phyloP scores from a whole-genome alignment of 2,888 invertebrate species.

The Abscondita cerata region DNA sequence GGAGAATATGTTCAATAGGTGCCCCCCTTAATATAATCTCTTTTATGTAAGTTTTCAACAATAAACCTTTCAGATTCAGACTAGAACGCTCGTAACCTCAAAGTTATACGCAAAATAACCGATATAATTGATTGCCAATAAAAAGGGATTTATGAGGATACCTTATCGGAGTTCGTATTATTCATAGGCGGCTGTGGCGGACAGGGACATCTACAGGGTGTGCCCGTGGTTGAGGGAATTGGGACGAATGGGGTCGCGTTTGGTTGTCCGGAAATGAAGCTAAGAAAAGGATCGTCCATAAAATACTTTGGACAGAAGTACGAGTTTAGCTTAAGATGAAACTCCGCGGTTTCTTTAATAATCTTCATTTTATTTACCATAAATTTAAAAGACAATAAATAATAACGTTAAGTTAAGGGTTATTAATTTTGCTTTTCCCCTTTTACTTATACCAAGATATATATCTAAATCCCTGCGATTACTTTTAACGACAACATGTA shows the following conservation, averaged over 20 bases:
- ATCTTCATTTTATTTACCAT: conserved; percentile 12
- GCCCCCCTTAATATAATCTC: conserved; percentile 25
- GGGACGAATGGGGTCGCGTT: conserved; percentile 35
- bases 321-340: conserved; percentile 35
- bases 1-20: conserved; percentile 15
- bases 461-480: conserved; percentile 14
- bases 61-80: conserved; percentile 38
- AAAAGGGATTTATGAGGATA: conserved; percentile 51
- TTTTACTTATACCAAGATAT: conserved; percentile 18
- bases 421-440: conserved; percentile 6
- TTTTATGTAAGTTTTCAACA: conserved; percentile 35
- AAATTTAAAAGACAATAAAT: conserved; percentile 22
- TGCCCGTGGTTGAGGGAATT: conserved; percentile 38
- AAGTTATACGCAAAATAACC: conserved; percentile 47
- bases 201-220: conserved; percentile 51
- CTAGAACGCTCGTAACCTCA: conserved; percentile 35
- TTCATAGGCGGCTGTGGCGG: conserved; percentile 50
- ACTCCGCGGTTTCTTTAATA: conserved; percentile 27
- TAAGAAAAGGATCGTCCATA: conserved; percentile 48
- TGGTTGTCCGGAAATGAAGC: conserved; percentile 44
- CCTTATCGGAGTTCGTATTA: conserved; percentile 50
- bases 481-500: conserved; percentile 11
- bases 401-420: conserved; percentile 16
- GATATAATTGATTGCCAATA: conserved; percentile 52
- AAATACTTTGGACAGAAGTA: conserved; percentile 44